Base-by-base conservation (phyloP, 2,113 vertebrate genomes). In the Hirundichthys speculiger region DNA sequence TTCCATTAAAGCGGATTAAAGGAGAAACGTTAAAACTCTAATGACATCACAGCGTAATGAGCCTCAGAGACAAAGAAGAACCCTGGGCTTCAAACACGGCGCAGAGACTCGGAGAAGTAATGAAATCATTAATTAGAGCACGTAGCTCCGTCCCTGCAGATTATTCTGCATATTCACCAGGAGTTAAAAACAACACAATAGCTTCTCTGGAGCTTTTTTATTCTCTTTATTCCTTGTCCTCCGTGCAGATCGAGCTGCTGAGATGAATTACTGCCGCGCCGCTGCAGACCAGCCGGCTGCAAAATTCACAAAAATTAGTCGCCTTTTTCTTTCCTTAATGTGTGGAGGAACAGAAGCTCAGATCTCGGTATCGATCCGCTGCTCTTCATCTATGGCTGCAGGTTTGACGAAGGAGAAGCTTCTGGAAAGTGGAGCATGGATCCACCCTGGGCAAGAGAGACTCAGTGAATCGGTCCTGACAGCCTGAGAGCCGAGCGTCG, bases 121-220 rank as follows among this genome's bases (percentile, higher is more conserved):
- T 80, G 62, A 73, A 79, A 71, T 58, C 68, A 22, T 76, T 83
- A 65, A 83, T 87, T 69, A 73, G 82, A 67, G 39, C 62, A 41
- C 47, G 57, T 13, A 77, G 69, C 67, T 58, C 52, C 4, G 49
- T 61, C 70, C 77, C 50, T 12, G 8, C 19, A 49, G 64, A 60
- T 67, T 38, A 30, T 39, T 80, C 49, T 73, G 49, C 48, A 56
- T 16, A 58, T 81, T 69, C 65, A 40, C n/a, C 47, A 74, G 64
- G 77, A 68, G 60, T 34, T 12, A 43, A 20, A 42, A 43, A 21
- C 16, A 6, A 18, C 27, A 82, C 68, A 69, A 52, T 53, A 14
- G 50, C 48, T 54, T 27, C 63, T 25, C 5, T 14, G 14, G 13
- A n/a, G 39, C 50, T 43, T 63, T 47, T 62, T 2, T 1, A 30